Evolutionary conservation across 2,888 invertebrate species (phyloP).

Genomic region (Drosophila birchii): DNA sequence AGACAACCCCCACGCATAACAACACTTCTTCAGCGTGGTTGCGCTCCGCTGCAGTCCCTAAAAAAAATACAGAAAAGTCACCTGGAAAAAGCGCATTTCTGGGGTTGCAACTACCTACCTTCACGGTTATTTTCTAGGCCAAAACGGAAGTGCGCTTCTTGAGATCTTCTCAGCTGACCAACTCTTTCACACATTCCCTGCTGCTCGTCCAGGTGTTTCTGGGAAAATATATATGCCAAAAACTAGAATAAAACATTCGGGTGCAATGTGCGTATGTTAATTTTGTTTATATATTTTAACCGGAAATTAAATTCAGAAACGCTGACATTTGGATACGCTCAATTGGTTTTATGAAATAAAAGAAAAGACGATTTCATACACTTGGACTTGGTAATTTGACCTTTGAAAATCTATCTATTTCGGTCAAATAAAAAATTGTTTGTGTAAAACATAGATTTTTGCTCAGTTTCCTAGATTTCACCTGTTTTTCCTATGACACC

Average conservation of each 20-base stretch:
- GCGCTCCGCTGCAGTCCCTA: constrained; percentile 60
- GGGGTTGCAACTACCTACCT: constrained; percentile 36
- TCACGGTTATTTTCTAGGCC: constrained; percentile 45
- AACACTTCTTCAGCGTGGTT: constrained; percentile 26
- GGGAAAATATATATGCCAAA: constrained; percentile 29
- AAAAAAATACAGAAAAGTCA: constrained; percentile 9
- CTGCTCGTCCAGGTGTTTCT: constrained; percentile 55
- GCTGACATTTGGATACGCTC: constrained; percentile 19
- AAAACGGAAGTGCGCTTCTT: constrained; percentile 69
- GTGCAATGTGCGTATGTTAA: constrained; percentile 48
- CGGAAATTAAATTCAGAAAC: constrained; percentile 54
- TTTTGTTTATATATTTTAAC: constrained; percentile 41
- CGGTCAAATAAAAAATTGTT: not conserved
- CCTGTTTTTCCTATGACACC: too few relatives aligned
- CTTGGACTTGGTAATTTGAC: not conserved
- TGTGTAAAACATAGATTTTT: not conserved
- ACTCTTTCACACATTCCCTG: constrained; percentile 66
- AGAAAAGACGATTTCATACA: not conserved
- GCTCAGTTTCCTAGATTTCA: too few relatives aligned
- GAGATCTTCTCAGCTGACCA: constrained; percentile 53
- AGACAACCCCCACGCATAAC: constrained; percentile 31
- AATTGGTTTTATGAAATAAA: constrained; percentile 13
- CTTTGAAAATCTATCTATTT: not conserved
- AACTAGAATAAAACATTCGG: not conserved
- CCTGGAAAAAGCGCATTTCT: constrained; percentile 13